phyloP scores from a whole-genome alignment of 2,797 vertebrate species.

The Pseudochromis fuscus region DNA sequence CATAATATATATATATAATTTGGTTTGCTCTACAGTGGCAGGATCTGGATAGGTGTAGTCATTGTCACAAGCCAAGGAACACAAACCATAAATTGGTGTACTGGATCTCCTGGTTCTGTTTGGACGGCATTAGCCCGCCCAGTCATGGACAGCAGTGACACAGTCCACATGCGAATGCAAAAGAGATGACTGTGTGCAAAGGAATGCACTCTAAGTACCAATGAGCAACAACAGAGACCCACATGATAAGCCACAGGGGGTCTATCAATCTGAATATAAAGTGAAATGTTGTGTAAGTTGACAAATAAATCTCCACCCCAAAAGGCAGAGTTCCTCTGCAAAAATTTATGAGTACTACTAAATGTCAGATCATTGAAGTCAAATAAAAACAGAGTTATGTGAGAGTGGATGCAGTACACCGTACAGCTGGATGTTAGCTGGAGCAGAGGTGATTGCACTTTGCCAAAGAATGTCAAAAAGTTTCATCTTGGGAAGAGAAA shows the following conservation, averaged over 20 bases:
- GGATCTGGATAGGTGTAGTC: constrained; percentile 56
- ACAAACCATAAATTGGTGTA: constrained; percentile 70
- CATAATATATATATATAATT: constrained; percentile 17
- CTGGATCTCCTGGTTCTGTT: constrained; percentile 61
- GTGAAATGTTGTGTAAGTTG: constrained; percentile 73
- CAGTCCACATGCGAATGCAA: constrained; percentile 63
- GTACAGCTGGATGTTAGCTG: constrained; percentile 51
- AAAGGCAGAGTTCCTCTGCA: constrained; percentile 55
- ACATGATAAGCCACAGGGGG: constrained; percentile 67
- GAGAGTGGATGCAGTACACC: constrained; percentile 38
- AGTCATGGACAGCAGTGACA: constrained; percentile 70
- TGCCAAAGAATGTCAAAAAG: constrained; percentile 55
- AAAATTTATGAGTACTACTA: constrained; percentile 60
- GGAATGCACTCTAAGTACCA: constrained; percentile 72
- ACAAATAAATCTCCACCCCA: constrained; percentile 67
- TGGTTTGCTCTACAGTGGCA: constrained; percentile 55
- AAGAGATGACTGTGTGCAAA: constrained; percentile 64
- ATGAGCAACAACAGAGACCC: constrained; percentile 69
- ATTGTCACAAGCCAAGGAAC: constrained; percentile 67
- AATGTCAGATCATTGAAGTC: constrained; percentile 68
- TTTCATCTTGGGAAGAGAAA: constrained; percentile 49
- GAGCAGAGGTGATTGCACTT: constrained; percentile 46
- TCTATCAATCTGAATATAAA: constrained; percentile 68
- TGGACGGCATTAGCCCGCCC: constrained; percentile 56
- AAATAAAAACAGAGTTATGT: constrained; percentile 69